Base-by-base conservation (phyloP, 1,140 invertebrate genomes). In the Procambarus virginalis region DNA sequence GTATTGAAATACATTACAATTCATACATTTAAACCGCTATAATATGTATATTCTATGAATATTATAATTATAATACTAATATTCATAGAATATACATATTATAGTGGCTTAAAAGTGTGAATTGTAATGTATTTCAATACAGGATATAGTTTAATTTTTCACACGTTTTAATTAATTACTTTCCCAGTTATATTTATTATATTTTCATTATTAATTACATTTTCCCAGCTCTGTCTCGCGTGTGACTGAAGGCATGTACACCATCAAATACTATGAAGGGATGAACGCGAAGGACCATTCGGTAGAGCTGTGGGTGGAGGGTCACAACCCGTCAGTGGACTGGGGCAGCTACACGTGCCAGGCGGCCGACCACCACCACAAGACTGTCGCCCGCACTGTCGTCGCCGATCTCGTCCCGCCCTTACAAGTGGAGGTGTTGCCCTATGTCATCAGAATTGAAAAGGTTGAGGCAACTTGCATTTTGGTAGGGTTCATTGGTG, bases 291-390 rank as follows among this genome's bases (percentile, higher is more conserved):
- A 73, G 22, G n/a, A 8, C 6, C 20, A 20, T 34, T 9, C 68
- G 0, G 68, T 73, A 20, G 8, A 73, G n/a, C 68, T 73, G 6
- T 73, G 68, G 68, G 68, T 73, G n/a, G 10, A 73, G 10, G 20
- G 68, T 9, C 22, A 73, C 22, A 10, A 73, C 22, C 68, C 68
- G 34, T 34, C 6, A 4, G 68, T 73, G 68, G 68, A 73, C 22
- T 73, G 68, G 68, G 68, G 68, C 6, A 73, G n/a, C 68, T 73
- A 73, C n/a, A 73, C 68, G 6, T 73, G 68, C 10, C 68, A 73
- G 10, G 22, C 34, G 22, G 20, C 68, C 8, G n/a, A 73, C 34
- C 6, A 73, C 34, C 12, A 34, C 20, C 68, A 73, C 68, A 22
- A 73, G n/a, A 73, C 68, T 73, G 68, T 73, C 22, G 34, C 5